Base-by-base conservation (phyloP, 2,888 invertebrate species). In the Thumatha senex region DNA sequence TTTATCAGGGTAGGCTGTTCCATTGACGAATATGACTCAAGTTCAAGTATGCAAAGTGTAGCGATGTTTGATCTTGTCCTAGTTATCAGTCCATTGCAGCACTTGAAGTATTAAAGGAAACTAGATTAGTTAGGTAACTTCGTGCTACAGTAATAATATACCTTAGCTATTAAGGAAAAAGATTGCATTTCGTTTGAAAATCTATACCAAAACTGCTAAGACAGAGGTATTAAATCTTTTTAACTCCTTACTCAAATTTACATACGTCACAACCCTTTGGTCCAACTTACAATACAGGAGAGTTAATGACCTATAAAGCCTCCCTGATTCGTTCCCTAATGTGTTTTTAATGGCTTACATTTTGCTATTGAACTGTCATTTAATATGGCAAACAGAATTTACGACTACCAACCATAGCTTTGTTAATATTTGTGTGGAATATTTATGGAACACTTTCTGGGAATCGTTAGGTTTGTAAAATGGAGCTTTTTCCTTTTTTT, bases 331-430 rank as follows among this genome's bases (percentile, higher is more conserved):
- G 58, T 66, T 57, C 72, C 78, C 77, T 89, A 89, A 89, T 88
- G 88, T 81, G 76, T 82, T 86, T 88, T 88, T 89, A 89, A 89
- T 88, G 88, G 84, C 82, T 58, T 70, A 80, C 81, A 81, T 81
- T 86, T 76, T 69, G 79, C 80, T 84, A 87, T 87, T 86, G 86
- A 84, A 81, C 77, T 80, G 82, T 82, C 84, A 77, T 84, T 78
- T 81, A 80, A 78, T 81, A 82, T 72, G 77, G 76, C 74, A 72
- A 73, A 76, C 72, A 67, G 73, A 78, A 84, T 86, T 85, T 85
- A 82, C 70, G 75, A 62, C 63, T 57, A 42, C 50, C 50, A 42
- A 24, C 38, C 38, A 30, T 35, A 46, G 56, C 61, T 59, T 66
- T 66, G 63, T 68, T 68, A 58, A 58, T 60, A 68, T 66, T 67